phyloP scores from a whole-genome alignment of 2,113 vertebrate genomes.

The Petromus typicus region DNA sequence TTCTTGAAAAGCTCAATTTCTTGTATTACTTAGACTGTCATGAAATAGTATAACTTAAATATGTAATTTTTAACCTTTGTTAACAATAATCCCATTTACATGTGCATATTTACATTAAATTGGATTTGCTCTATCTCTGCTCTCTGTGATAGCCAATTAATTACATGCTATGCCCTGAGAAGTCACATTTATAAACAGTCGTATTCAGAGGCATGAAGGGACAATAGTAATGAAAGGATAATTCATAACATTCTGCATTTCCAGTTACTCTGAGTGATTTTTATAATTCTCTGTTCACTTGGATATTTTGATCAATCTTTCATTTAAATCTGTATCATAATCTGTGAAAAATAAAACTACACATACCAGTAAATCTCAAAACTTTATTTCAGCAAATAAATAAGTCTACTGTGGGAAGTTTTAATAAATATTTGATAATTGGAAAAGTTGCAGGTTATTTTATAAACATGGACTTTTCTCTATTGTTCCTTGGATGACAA shows the following conservation, averaged over 20 bases:
- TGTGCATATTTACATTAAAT: conserved; percentile 78
- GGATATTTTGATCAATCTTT: conserved; percentile 9
- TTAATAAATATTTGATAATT: conserved; percentile 5
- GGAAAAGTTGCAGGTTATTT: not conserved
- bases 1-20: not conserved
- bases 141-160: conserved; percentile 80
- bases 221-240: conserved; percentile 80
- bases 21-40: conserved; percentile 63
- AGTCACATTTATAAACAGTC: conserved; percentile 74
- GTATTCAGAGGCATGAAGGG: conserved; percentile 72
- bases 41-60: not conserved
- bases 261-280: conserved; percentile 68
- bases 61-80: conserved; percentile 42
- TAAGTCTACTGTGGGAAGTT: not conserved
- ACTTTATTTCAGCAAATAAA: not conserved
- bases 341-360: not conserved
- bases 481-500: not conserved
- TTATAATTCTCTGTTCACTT: conserved; percentile 45
- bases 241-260: conserved; percentile 52
- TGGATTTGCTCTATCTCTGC: conserved; percentile 73
- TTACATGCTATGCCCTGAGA: conserved; percentile 78
- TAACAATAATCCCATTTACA: conserved; percentile 59
- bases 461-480: not conserved
- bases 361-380: not conserved
- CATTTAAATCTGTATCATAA: not conserved